These are phyloP conservation scores for Urocolius indicus DNA, from an alignment of 2,113 vertebrate species.

Conservation along the genomic window DNA sequence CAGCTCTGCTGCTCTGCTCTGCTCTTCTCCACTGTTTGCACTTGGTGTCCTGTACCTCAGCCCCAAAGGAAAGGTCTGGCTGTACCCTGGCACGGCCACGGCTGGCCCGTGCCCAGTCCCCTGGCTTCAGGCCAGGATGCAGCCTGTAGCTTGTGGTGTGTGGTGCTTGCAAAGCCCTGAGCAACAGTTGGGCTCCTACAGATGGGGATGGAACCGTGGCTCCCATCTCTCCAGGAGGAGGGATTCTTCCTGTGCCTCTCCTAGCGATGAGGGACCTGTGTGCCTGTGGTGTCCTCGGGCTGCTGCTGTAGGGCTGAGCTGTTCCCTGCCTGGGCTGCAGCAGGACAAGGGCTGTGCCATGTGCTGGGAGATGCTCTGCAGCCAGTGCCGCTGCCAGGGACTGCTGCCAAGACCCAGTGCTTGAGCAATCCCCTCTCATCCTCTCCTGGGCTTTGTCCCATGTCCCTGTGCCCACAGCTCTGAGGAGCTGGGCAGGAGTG, in stretches of 20 bases:
- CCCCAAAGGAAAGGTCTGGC: not conserved
- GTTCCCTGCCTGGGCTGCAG: not conserved
- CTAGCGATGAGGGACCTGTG: not conserved
- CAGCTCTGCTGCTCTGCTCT: not conserved
- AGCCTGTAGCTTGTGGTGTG: fast-evolving
- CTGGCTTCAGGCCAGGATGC: fast-evolving
- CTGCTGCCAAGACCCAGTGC: not conserved
- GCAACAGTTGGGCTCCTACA: not conserved
- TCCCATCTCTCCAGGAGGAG: not conserved
- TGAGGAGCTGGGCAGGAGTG: not conserved
- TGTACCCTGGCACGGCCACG: not conserved
- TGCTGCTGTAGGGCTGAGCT: not conserved
- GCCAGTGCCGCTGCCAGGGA: not conserved
- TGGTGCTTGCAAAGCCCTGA: not conserved
- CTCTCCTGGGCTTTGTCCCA: fast-evolving
- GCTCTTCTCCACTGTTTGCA: not conserved
- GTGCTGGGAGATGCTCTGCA: not conserved
- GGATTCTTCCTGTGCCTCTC: not conserved
- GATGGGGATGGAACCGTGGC: not conserved
- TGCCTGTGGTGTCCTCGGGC: not conserved
- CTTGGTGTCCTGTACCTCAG: not conserved
- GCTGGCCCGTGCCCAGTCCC: not conserved
- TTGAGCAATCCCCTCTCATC: not conserved
- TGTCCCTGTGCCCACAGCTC: not conserved
- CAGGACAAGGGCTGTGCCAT: not conserved